Percentiles rank a stretch among this genome's conserved stretches.
These are phyloP conservation scores for Microtus oregoni DNA, from an alignment of 2,113 vertebrate genomes.

Conservation along the genomic window DNA sequence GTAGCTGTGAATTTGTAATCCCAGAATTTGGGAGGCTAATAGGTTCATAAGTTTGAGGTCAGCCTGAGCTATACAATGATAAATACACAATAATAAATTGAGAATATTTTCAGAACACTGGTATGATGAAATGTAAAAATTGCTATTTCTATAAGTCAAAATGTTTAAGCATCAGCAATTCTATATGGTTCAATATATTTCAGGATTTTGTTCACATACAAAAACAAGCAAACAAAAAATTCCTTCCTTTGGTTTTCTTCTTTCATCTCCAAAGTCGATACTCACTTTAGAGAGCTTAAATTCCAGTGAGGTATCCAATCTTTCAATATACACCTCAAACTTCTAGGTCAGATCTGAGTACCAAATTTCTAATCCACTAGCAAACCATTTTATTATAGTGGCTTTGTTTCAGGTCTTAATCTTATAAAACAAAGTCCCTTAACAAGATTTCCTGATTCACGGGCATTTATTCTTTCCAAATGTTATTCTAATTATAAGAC, in stretches of 20 bases:
- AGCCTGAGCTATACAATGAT: background rate
- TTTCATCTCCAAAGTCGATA: constrained; percentile 43
- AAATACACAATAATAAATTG: background rate
- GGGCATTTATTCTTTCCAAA: constrained; percentile 51
- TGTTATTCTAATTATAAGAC: constrained; percentile 32
- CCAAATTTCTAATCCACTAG: constrained; percentile 38
- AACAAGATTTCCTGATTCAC: constrained; percentile 30
- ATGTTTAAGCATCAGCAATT: constrained; percentile 50
- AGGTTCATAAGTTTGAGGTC: background rate
- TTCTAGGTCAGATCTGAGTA: constrained; percentile 76
- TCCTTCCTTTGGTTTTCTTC: constrained; percentile 21
- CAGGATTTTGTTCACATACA: constrained; percentile 45
- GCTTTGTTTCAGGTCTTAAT: constrained; percentile 67
- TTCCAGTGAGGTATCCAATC: constrained; percentile 62
- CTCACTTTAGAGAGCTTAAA: constrained; percentile 53
- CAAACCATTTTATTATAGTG: constrained; percentile 50
- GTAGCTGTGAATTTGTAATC: background rate
- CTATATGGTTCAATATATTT: constrained; percentile 54
- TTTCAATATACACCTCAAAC: constrained; percentile 74
- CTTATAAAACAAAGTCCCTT: constrained; percentile 60
- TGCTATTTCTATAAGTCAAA: constrained; percentile 45
- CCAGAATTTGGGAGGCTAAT: background rate
- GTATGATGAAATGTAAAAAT: constrained; percentile 46
- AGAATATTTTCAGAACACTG: constrained; percentile 57
- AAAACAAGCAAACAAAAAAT: constrained; percentile 10